A percentile compares a stretch with the other conserved stretches of the same genome.
These are phyloP conservation scores for Drosophila mayaguana DNA, from an alignment of 2,888 invertebrate genomes.

Conservation along the genomic window DNA sequence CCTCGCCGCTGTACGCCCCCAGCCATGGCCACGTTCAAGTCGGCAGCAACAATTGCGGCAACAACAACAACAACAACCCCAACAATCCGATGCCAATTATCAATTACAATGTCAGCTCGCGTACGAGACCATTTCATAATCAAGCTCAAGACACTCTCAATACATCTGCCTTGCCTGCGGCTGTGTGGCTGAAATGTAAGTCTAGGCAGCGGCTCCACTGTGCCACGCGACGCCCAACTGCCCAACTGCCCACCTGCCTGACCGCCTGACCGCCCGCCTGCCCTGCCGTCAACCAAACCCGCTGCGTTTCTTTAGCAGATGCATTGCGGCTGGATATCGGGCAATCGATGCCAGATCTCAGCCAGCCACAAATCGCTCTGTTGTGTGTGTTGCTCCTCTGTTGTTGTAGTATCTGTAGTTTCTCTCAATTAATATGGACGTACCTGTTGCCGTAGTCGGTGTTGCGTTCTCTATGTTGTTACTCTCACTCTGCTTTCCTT, in stretches of 20 bases:
- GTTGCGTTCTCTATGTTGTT: slow-evolving; percentile 12
- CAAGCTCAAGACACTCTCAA: slow-evolving; percentile 79
- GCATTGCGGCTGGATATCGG: slow-evolving; percentile 28
- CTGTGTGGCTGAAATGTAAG: slow-evolving; percentile 84
- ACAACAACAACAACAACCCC: slow-evolving; percentile 54
- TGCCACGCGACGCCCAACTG: slow-evolving; percentile 40
- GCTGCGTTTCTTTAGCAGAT: slow-evolving; percentile 48
- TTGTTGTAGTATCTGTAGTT: slow-evolving; percentile 23
- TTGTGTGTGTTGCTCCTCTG: slow-evolving; percentile 26
- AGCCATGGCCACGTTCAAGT: slow-evolving; percentile 46
- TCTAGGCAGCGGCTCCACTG: slow-evolving; percentile 72
- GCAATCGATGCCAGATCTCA: not conserved
- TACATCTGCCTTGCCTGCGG: slow-evolving; percentile 78
- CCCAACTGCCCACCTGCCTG: slow-evolving; percentile 33
- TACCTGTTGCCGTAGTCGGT: slow-evolving; percentile 7
- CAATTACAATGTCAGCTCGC: slow-evolving; percentile 75
- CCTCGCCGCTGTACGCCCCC: slow-evolving; percentile 63
- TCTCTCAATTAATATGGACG: slow-evolving; percentile 12
- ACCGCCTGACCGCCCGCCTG: slow-evolving; percentile 28
- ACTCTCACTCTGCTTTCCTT: slow-evolving; percentile 30
- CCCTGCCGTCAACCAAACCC: slow-evolving; percentile 29
- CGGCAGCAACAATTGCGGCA: slow-evolving; percentile 47
- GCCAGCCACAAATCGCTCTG: slow-evolving; percentile 5
- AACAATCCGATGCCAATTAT: slow-evolving; percentile 68
- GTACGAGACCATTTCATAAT: slow-evolving; percentile 79